Conservation (phyloP, 2,888 invertebrate genomes). For the Troides aeacus region DNA sequence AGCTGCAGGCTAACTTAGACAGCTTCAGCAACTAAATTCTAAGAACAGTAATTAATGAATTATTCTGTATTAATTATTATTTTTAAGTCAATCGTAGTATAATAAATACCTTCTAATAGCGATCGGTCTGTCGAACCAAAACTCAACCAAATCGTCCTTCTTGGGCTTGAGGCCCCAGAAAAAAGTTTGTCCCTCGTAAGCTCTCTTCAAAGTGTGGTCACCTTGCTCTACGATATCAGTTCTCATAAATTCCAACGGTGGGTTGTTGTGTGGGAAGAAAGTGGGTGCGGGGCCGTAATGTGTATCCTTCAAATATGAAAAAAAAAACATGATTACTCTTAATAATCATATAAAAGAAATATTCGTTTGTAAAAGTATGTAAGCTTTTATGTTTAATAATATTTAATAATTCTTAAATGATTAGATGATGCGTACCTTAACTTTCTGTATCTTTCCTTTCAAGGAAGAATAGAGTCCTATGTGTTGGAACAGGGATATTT, state of each 20-base stretch:
- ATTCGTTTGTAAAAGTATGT: too few species aligned
- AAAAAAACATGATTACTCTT: background rate
- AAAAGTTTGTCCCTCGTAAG: conserved; percentile 92
- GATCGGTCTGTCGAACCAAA: conserved; percentile 88
- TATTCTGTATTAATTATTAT: too few species aligned
- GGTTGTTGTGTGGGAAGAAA: conserved; percentile 89
- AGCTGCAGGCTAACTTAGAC: too few species aligned
- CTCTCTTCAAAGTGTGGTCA: conserved; percentile 87
- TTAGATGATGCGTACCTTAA: conserved; percentile 82
- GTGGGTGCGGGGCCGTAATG: conserved; percentile 91
- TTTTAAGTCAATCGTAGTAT: background rate
- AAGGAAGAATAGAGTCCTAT: conserved; percentile 96
- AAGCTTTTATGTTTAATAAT: background rate
- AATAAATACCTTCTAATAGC: conserved; percentile 37
- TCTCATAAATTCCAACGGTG: conserved; percentile 80
- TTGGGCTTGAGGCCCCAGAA: conserved; percentile 96
- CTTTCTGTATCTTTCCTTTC: conserved; percentile 96
- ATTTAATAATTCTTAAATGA: background rate
- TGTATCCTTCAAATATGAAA: conserved; percentile 82
- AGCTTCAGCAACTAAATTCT: too few species aligned
- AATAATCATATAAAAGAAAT: too few species aligned
- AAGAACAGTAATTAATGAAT: too few species aligned
- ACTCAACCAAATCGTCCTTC: conserved; percentile 88
- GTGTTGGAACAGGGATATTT: conserved; percentile 96
- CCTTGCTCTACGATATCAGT: conserved; percentile 90